Percentiles rank a stretch among this genome's conserved stretches.
phyloP scores from a whole-genome alignment of 2,797 vertebrate species.

The Pangasius mekongensis region DNA sequence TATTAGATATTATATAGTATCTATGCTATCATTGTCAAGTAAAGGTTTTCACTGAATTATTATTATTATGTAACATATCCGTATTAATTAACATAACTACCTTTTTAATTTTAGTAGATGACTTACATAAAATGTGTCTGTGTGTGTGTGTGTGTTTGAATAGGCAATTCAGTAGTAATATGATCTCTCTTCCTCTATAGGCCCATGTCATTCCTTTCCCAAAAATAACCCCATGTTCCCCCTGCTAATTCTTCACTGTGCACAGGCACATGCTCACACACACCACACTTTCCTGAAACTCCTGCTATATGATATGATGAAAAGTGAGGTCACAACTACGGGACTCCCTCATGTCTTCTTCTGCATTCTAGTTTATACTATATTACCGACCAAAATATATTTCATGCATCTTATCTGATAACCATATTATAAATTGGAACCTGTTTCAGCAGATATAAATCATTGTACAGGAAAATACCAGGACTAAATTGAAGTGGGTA shows the following conservation, averaged over 20 bases:
- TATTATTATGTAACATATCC: neutral
- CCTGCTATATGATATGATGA: neutral
- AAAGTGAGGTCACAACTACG: constrained; percentile 32
- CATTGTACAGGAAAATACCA: neutral
- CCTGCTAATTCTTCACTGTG: constrained; percentile 27
- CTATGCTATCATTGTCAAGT: neutral
- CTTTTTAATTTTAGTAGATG: neutral
- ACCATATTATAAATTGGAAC: neutral
- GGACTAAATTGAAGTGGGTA: constrained; percentile 30
- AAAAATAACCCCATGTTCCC: constrained; percentile 69
- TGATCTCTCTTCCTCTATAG: constrained; percentile 60
- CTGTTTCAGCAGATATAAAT: neutral
- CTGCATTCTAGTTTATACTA: constrained; percentile 20
- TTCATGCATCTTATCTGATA: neutral
- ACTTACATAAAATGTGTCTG: neutral
- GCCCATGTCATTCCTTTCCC: constrained; percentile 60
- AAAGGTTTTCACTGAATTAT: neutral
- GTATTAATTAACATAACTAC: neutral
- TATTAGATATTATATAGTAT: neutral
- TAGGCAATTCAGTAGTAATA: constrained; percentile 64
- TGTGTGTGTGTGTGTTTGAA: constrained; percentile 44
- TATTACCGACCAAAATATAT: neutral
- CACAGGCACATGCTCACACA: constrained; percentile 25
- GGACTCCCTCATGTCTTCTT: neutral
- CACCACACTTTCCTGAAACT: neutral